Base-by-base conservation (phyloP, 2,888 invertebrate species). In the Drosophila flavopinicola region DNA sequence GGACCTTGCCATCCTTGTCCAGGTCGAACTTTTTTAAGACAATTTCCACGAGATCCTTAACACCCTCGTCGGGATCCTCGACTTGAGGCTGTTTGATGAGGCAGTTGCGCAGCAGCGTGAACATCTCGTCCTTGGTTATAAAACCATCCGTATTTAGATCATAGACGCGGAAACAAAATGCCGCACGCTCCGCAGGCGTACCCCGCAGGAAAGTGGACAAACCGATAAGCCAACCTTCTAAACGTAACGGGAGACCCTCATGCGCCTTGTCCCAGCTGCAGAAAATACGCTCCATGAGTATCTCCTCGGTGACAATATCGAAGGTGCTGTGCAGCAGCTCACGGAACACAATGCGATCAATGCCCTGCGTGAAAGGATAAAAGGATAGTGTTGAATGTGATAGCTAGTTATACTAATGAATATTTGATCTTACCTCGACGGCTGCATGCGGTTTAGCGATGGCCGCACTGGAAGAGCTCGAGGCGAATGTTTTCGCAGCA, bases 51-150 rank as follows among this genome's bases (percentile, higher is more conserved):
- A 97, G 91, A 84, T 97, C 97, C 66, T 95, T 93, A 0, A 96
- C 95, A 10, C 96, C 95, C 90, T 97, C 97, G 85, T 97, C 97
- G 0, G 96, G 96, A 87, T 97, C 97, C 86, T 97, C 97, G 67
- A 97, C 97, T 13, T 94, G 94, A 0, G 95, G 95, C 77, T 95
- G 95, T 75, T 95, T 95, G 17, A 95, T 92, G 2, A 95, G 89
- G 10, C 94, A 94, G 84, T 95, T 95, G 76, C 95, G 94, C 9
- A 97, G 91, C 70, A 96, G 91, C 25, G 93, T 93, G 84, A 96
- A 96, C 94, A 97, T 96, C 89, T 97, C 97, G 78, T 97, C 96
- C 75, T 94, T 94, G 0, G 95, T 95, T 27, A 97, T 95, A 85
- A 92, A 95, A 0, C 96, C 95, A 85, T 97, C 97, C 6, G 93